phyloP scores from a whole-genome alignment of 2,888 invertebrate genomes.

The Drosophila falleni region DNA sequence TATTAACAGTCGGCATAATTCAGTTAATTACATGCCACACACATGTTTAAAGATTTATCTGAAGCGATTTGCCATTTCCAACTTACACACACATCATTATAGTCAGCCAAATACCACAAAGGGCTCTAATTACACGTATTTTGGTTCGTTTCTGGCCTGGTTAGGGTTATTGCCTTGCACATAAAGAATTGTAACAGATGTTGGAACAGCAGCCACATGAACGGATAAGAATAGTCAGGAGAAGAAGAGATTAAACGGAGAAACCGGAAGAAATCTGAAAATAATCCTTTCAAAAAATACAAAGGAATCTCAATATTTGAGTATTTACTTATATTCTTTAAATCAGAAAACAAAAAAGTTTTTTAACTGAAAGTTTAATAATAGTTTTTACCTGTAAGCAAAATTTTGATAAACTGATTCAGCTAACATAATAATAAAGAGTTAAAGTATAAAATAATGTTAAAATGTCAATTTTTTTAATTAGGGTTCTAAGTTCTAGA shows the following conservation, averaged over 20 bases:
- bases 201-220: conserved; percentile 35
- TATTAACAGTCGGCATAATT: conserved; percentile 40
- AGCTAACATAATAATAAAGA: too few relatives aligned
- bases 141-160: conserved; percentile 39
- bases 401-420: too few relatives aligned
- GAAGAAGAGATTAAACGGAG: conserved; percentile 27
- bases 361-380: too few relatives aligned
- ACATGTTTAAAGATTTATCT: conserved; percentile 36
- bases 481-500: too few relatives aligned
- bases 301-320: background rate
- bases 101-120: conserved; percentile 18
- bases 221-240: conserved; percentile 59
- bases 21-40: conserved; percentile 37
- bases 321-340: too few relatives aligned
- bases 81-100: background rate
- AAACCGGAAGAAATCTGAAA: background rate
- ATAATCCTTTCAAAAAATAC: background rate
- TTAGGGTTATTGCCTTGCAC: conserved; percentile 27
- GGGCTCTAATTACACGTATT: conserved; percentile 60
- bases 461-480: too few relatives aligned
- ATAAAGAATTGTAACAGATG: conserved; percentile 64
- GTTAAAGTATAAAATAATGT: too few relatives aligned
- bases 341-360: background rate
- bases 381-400: too few relatives aligned
- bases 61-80: conserved; percentile 31